Base-by-base conservation (phyloP, 2,888 invertebrate species). In the Microctonus aethiopoides region DNA sequence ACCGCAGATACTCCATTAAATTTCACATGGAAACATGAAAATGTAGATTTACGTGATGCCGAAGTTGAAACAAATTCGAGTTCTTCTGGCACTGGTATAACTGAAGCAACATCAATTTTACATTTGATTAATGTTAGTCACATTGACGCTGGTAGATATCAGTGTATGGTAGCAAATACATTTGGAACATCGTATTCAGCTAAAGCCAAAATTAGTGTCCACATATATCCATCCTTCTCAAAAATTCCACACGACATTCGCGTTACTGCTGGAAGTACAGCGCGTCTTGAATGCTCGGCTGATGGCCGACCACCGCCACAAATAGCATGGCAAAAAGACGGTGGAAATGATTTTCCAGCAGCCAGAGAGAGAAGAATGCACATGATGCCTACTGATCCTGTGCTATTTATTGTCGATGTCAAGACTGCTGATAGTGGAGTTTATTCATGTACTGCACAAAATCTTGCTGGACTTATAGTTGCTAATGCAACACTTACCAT, bases 341-440 rank as follows among this genome's bases (percentile, higher is more conserved):
- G 95, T n/a, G 95, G 94, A 0, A 94, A 94, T 82, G 94, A 96
- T 82, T 98, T 98, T 86, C 97, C 97, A 7, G 98, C 98, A 5
- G 98, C 98, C 9, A 90, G 94, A 77, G 97, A 98, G 85, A 91
- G 97, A 56, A 89, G 98, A 41, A 94, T 98, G 92, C 94, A 95
- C 87, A 95, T 97, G 59, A 94, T 96, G 91, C 94, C 95, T 0
- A 91, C 92, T 34, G 97, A 98, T 83, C 95, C 97, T 85, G 92
- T 94, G 1, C 95, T 97, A 84, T 95, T 96, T 83, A 98, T 98
- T 78, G 91, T 95, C n/a, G 92, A 95, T 87, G 95, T 95, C 24
- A 96, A 95, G 86, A 91, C 93, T 0, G 91, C 91, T 39, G 98
- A 98, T 83, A 94, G 94, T 87, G 98, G 98, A 0, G 89, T 95